Evolutionary conservation across 1,140 invertebrate species (phyloP), one percentile per base, ranked within the genome.

Genomic region (Harpegnathos saltator): DNA sequence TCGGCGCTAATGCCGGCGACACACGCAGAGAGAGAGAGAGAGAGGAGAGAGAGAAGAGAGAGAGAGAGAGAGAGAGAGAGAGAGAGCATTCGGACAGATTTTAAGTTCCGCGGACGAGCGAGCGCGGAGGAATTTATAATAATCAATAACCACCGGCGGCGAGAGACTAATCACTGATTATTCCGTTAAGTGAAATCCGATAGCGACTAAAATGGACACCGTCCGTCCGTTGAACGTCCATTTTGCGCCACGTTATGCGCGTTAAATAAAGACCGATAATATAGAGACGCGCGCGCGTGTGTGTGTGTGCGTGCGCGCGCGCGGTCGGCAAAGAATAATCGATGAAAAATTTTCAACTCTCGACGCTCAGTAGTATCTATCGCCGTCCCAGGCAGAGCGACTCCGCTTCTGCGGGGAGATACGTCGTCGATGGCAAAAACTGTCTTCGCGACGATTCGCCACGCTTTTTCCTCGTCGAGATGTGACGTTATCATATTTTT

Each of bases 171-270:
- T 80, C 75, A 52, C 52, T 80, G 75, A 80, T 80, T 71, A 80
- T 80, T 80, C 75, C 52, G 54, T 71, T 80, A 80, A 80, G 75
- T 80, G 75, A 80, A 80, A 80, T 80, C 75, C 75, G 65, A 80
- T 80, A 80, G 75, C 65, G 52, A 71, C 75, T 48, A 80, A 80
- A 80, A 71, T 80, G 75, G 75, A 69, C 52, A 80, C 50, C 48
- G 75, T 75, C 44, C 48, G 75, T 75, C 44, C 38, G 44, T 71
- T 22, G 75, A 69, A n/a, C 62, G 63, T 71, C 58, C 65, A 48
- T 38, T 58, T 71, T 71, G 75, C 63, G 33, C 50, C 63, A 44
- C 38, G 22, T 38, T 50, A 68, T 50, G 17, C 52, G 33, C 29
- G 52, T 48, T 14, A n/a, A 59, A 80, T 71, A 80, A 44, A 80